Percentiles rank a stretch among this genome's conserved stretches.
These are phyloP conservation scores for Lutjanus campechanus DNA, from an alignment of 2,797 vertebrate genomes.

Conservation along the genomic window DNA sequence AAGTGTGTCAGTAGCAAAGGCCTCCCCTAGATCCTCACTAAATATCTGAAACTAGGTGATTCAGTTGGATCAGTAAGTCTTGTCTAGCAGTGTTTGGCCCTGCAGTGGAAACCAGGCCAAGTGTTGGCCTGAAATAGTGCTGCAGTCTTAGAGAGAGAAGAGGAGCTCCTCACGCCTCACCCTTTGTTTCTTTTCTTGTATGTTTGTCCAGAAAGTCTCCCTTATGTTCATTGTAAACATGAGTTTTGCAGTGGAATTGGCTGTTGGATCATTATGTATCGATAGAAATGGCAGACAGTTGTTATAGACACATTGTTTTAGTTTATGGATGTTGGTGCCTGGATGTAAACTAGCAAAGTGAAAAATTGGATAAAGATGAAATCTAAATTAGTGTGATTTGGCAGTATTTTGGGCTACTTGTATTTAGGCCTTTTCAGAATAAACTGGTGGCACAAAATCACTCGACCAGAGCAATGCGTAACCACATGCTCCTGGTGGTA, in stretches of 20 bases:
- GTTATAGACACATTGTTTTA: background rate
- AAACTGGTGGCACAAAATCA: too few species aligned
- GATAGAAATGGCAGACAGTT: background rate
- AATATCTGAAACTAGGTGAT: background rate
- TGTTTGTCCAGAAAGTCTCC: background rate
- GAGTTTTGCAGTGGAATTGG: background rate
- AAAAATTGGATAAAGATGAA: too few species aligned
- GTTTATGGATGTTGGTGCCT: background rate
- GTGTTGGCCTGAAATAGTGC: background rate
- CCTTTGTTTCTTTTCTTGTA: conserved; percentile 1
- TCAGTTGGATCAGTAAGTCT: background rate
- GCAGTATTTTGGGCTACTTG: too few species aligned
- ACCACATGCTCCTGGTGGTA: too few species aligned
- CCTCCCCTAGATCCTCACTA: background rate
- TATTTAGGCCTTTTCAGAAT: too few species aligned
- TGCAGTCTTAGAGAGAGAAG: background rate
- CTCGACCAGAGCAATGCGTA: too few species aligned
- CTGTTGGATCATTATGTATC: background rate
- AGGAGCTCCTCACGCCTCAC: background rate
- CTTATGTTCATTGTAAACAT: background rate
- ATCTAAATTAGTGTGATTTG: too few species aligned
- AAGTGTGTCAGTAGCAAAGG: conserved; percentile 1
- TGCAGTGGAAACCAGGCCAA: conserved; percentile 3
- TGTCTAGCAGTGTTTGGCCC: background rate
- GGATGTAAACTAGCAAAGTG: too few species aligned